Evolutionary conservation across 2,888 invertebrate genomes (phyloP).

Genomic region (Ophion slaviceki): DNA sequence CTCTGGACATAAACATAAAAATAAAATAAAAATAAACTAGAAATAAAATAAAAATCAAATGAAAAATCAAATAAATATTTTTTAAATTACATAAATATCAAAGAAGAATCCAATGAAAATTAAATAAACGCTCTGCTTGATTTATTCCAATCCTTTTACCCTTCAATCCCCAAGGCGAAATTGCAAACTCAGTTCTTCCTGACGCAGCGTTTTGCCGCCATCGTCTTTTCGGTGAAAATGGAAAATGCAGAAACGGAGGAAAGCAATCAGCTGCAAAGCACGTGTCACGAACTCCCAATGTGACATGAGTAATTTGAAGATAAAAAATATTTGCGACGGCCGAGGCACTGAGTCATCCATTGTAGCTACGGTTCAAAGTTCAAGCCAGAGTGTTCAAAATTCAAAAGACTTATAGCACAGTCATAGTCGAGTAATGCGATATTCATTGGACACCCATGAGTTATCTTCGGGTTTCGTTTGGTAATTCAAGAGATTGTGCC

Average conservation of each 20-base stretch:
- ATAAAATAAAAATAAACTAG: no score
- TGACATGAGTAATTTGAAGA: not conserved
- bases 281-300: not conserved
- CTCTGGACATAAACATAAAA: no score
- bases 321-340: not conserved
- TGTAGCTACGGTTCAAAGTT: not conserved
- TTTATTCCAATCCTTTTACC: no score
- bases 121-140: not conserved
- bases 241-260: not conserved
- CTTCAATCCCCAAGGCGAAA: no score
- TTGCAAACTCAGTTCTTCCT: no score
- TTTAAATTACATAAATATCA: no score
- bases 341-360: not conserved
- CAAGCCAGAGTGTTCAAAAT: not conserved
- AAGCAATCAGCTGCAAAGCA: not conserved
- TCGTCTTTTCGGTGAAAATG: no score
- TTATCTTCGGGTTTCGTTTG: conserved; percentile 14
- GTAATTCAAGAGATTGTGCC: conserved; percentile 51
- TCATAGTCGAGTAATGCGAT: not conserved
- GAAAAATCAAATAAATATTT: no score
- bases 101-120: no score
- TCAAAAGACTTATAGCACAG: not conserved
- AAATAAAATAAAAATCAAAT: no score
- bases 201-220: no score
- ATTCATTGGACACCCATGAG: conserved; percentile 3